Evolutionary conservation across 2,113 vertebrate genomes (phyloP), one percentile per base, ranked within the genome.

Genomic region (Scalopus aquaticus): DNA sequence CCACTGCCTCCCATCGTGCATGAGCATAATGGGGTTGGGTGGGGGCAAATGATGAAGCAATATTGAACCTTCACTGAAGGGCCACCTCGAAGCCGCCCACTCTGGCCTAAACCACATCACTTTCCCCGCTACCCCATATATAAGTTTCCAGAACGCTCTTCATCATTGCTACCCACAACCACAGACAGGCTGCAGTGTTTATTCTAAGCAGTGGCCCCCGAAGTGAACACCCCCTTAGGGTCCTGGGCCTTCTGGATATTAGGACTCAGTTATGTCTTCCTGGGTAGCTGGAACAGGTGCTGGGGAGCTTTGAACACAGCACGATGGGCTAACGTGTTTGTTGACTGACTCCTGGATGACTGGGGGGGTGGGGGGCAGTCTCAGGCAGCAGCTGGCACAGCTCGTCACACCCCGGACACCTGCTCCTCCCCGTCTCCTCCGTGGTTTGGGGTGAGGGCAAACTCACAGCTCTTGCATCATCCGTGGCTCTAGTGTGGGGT

Each of bases 121-220:
- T 65, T 90, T 37, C 9, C 70, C 49, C 58, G 44, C 2, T 7
- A 39, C 20, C 46, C 56, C 44, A 58, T 10, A 26, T 10, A 26
- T 6, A 60, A 6, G 60, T 77, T 87, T 91, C 90, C 26, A 39
- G 84, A 79, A 77, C 32, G 58, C 4, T 46, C 67, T 73, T 92
- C 26, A 5, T 77, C 51, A 44, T 88, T 32, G 70, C 58, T 56
- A 49, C 37, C 37, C 26, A 20, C 30, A 32, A 44, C 54, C 13
- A 19, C 54, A 70, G 6, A 54, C 39, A 51, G 80, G 60, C 32
- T 26, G n/a, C 54, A 32, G 17, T 3, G 32, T 15, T 58, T 51
- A 58, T 64, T 64, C 24, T 4, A 4, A 74, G 51, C 69, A 70
- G 24, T 19, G 58, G 39, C 32, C 12, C 62, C 62, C 12, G 16